Conservation (phyloP, 2,113 vertebrate species). For the Elaphurus davidianus region DNA sequence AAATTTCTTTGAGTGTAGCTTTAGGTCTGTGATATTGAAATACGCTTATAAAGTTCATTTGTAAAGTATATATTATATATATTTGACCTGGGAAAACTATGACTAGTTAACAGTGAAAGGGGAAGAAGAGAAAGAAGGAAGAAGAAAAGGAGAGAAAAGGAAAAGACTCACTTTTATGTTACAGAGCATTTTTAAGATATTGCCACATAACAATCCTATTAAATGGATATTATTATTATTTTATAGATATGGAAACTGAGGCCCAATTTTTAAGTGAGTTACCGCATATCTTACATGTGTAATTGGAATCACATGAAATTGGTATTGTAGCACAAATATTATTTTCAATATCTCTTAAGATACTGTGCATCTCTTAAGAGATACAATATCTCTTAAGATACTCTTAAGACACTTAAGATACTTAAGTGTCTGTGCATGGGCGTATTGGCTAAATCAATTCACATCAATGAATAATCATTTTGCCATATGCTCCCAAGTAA, state of each 20-base stretch:
- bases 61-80: not conserved
- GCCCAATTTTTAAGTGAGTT: not conserved
- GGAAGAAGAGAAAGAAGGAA: not conserved
- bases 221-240: not conserved
- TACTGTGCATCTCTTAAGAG: not conserved
- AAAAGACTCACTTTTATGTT: not conserved
- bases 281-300: not conserved
- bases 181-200: not conserved
- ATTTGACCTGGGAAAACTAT: not conserved
- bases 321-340: not conserved
- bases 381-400: too few relatives aligned
- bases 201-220: not conserved
- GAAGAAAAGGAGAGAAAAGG: not conserved
- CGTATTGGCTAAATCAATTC: conserved; percentile 39
- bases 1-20: not conserved
- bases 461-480: conserved; percentile 55
- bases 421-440: not conserved
- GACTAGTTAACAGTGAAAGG: not conserved
- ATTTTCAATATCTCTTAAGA: not conserved
- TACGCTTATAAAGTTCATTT: not conserved
- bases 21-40: not conserved
- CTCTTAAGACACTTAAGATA: not conserved
- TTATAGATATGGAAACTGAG: not conserved
- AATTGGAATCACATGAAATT: not conserved
- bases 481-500: conserved; percentile 47